Evolutionary conservation across 2,113 vertebrate species (phyloP).

Genomic region (Dissostichus mawsoni): DNA sequence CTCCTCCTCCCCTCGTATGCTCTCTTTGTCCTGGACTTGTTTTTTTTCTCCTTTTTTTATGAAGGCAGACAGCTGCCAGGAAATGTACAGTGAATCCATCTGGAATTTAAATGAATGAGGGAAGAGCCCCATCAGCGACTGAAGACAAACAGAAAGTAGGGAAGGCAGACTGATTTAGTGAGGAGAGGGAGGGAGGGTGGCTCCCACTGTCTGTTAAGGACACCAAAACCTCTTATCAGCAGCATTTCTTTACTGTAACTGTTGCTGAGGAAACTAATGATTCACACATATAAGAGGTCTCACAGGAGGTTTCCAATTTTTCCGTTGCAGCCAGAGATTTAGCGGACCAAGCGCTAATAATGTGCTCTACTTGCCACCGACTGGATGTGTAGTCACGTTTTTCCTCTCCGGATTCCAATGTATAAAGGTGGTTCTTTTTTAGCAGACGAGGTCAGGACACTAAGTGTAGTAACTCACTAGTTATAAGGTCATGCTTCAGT

Average conservation of each 20-base stretch:
- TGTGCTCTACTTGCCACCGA: neutral
- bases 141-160: conserved; percentile 59
- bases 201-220: conserved; percentile 27
- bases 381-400: conserved; percentile 38
- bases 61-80: conserved; percentile 78
- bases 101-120: conserved; percentile 83
- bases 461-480: conserved; percentile 41
- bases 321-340: neutral
- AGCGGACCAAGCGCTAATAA: conserved; percentile 13
- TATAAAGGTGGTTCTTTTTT: conserved; percentile 51
- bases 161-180: conserved; percentile 44
- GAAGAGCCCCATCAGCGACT: conserved; percentile 64
- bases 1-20: conserved; percentile 64
- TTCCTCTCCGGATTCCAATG: conserved; percentile 42
- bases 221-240: conserved; percentile 44
- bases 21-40: conserved; percentile 68
- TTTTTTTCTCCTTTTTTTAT: conserved; percentile 34
- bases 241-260: conserved; percentile 27
- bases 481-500: conserved; percentile 60
- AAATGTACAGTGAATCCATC: conserved; percentile 82
- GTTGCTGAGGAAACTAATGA: conserved; percentile 16
- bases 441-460: conserved; percentile 39
- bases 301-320: neutral
- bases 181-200: conserved; percentile 12
- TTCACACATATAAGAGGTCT: conserved; percentile 22